Evolutionary conservation across 2,113 vertebrate species (phyloP).

Genomic region (Sphaerodactylus townsendi): DNA sequence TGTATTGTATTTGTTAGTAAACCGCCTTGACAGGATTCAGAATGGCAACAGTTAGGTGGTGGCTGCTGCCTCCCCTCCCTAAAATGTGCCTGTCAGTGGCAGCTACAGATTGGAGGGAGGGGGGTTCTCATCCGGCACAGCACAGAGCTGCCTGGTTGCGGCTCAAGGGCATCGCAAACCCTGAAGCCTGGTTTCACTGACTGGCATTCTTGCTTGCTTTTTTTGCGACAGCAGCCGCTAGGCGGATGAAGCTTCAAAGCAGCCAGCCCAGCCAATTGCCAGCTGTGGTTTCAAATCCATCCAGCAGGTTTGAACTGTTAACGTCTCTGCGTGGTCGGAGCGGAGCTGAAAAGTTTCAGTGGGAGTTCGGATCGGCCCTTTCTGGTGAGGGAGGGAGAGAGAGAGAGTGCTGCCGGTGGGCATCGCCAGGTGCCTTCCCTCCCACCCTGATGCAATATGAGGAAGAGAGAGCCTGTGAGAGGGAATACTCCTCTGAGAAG

Average conservation of each 20-base stretch:
- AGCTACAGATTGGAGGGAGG: background rate
- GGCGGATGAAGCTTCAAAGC: fast-evolving
- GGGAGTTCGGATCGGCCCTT: background rate
- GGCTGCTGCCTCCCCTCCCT: background rate
- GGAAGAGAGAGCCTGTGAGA: background rate
- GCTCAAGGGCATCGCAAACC: no score
- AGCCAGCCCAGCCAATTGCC: background rate
- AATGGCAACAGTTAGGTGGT: no score
- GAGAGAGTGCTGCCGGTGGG: background rate
- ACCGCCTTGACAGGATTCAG: no score
- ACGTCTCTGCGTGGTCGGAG: background rate
- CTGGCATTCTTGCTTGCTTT: background rate
- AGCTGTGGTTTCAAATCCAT: background rate
- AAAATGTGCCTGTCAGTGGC: fast-evolving
- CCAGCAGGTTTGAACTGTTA: background rate
- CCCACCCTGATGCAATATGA: background rate
- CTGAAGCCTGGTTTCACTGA: background rate
- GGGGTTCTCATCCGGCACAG: background rate
- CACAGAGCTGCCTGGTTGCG: background rate
- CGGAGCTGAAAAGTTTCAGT: background rate
- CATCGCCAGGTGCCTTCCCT: background rate
- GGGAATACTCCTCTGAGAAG: background rate
- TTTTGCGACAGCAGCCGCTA: background rate
- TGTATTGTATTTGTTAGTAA: no score
- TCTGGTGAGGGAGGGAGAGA: background rate